A percentile compares a stretch with the other conserved stretches of the same genome.
Evolutionary conservation across 2,113 vertebrate species (phyloP).

Genomic region (Atherinomorus stipes): DNA sequence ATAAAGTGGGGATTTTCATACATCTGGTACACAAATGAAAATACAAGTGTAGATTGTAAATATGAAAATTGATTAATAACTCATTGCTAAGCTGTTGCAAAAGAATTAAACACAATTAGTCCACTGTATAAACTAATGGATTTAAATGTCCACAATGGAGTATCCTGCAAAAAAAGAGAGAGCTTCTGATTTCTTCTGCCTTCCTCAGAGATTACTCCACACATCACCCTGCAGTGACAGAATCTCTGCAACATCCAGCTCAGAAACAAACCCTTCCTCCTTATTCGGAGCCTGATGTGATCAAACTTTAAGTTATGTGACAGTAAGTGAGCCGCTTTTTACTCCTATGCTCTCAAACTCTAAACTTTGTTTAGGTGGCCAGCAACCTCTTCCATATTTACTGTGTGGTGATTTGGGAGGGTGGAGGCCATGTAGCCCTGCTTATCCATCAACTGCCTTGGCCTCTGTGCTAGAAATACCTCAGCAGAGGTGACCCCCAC

Average conservation of each 20-base stretch:
- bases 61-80: background rate
- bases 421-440: slow-evolving; percentile 31
- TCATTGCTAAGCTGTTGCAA: background rate
- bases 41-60: slow-evolving; percentile 3
- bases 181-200: slow-evolving; percentile 4
- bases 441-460: slow-evolving; percentile 42
- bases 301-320: slow-evolving; percentile 39
- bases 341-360: slow-evolving; percentile 49
- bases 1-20: background rate
- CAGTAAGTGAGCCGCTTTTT: slow-evolving; percentile 58
- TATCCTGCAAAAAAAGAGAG: background rate
- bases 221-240: slow-evolving; percentile 19
- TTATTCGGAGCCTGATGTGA: slow-evolving; percentile 19
- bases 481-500: slow-evolving; percentile 48
- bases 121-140: slow-evolving; percentile 17
- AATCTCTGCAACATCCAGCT: slow-evolving; percentile 18
- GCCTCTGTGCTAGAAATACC: slow-evolving; percentile 44
- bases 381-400: slow-evolving; percentile 50
- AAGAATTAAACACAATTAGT: slow-evolving; percentile 5
- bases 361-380: slow-evolving; percentile 59
- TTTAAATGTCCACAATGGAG: background rate
- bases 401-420: slow-evolving; percentile 38
- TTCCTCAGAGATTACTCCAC: background rate
- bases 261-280: slow-evolving; percentile 24
- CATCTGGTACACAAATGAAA: too few species aligned